Evolutionary conservation across 2,113 vertebrate genomes (phyloP).

Genomic region (Lethenteron reissneri): DNA sequence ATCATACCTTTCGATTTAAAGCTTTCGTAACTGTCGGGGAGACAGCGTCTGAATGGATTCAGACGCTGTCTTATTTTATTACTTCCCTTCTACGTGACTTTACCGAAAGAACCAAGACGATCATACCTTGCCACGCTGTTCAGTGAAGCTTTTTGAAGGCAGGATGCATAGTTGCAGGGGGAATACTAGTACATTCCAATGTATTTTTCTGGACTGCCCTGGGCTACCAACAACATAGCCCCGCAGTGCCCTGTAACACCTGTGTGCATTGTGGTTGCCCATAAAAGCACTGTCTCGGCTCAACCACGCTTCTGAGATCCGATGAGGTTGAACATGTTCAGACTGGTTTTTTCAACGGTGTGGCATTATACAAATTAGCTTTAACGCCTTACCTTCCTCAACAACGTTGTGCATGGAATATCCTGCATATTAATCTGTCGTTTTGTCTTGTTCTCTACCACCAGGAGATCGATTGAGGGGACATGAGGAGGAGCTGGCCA

Average conservation of each 20-base stretch:
- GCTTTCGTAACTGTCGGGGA: too few relatives aligned
- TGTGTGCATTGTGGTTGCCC: neutral
- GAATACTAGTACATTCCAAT: too few relatives aligned
- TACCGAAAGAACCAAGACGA: neutral
- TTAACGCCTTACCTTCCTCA: accelerated
- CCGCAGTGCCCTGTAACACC: too few relatives aligned
- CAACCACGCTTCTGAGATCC: too few relatives aligned
- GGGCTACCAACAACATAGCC: too few relatives aligned
- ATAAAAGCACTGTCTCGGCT: too few relatives aligned
- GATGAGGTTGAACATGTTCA: neutral
- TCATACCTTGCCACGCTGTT: accelerated
- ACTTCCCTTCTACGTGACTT: too few relatives aligned
- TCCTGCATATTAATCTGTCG: accelerated
- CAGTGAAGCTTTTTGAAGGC: accelerated
- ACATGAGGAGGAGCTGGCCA: slow-evolving; percentile 49
- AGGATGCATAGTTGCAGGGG: too few relatives aligned
- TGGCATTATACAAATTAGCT: neutral
- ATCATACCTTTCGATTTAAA: too few relatives aligned
- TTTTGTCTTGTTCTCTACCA: slow-evolving; percentile 2
- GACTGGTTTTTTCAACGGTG: neutral
- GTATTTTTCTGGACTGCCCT: too few relatives aligned
- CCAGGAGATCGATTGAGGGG: slow-evolving; percentile 62
- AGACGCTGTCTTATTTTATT: neutral
- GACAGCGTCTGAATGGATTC: too few relatives aligned
- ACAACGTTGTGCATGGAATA: accelerated